Base-by-base conservation (phyloP, 2,888 invertebrate species). In the Pyrgus malvae region DNA sequence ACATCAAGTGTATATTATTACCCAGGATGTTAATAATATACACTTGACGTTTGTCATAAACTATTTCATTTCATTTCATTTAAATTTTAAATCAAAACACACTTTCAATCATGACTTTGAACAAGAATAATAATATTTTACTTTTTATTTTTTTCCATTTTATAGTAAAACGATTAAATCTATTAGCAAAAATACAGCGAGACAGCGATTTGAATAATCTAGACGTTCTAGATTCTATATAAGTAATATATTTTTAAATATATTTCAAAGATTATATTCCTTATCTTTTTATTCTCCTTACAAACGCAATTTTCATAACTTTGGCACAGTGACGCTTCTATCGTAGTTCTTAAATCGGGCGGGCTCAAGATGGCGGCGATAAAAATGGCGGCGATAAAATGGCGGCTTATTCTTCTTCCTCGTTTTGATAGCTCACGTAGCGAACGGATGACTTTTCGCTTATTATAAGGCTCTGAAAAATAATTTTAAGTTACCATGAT, bases 371-470 rank as follows among this genome's bases (percentile, higher is more conserved):
- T 81, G 81, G 81, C 71, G 74, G 56, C 59, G 63, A 49, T 53
- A 19, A 56, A n/a, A 56, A 65, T 61, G 55, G 64, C 70, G 70
- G n/a, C n/a, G n/a, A n/a, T n/a, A n/a, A n/a, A n/a, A n/a, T n/a
- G n/a, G n/a, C n/a, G 72, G 62, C 46, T 72, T 80, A 90, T 72
- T 96, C 96, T 68, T 97, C 97, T 68, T 97, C 97, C 72, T 97
- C 97, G 80, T 97, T 97, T 81, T 97, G 96, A 87, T 98, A 98
- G 74, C 97, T 98, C 53, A 98, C 97, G 89, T 98, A 98, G 67
- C 98, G 94, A 25, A 98, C 97, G 38, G 98, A 96, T 48, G 97
- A 95, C 69, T 97, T 96, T 70, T 98, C 98, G 60, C 96, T 97
- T 76, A 96, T 93, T 65, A 98, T 95, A 60, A 98, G 87, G 14